Base-by-base conservation (phyloP, 64 coral and sea anemone species). In the Montipora cactus region DNA sequence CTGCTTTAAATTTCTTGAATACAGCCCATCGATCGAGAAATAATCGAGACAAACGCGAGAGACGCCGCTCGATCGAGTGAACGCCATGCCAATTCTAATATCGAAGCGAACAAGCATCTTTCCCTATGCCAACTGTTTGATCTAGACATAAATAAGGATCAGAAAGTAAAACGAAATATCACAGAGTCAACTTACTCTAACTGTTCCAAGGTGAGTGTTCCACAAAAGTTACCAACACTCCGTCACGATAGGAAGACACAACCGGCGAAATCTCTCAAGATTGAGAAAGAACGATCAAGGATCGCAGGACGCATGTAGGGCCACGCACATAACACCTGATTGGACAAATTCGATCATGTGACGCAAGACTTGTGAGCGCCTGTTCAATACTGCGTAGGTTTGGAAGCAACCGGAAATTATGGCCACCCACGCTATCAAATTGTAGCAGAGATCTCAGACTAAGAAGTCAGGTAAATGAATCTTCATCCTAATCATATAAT, bases 231-330 rank as follows among this genome's bases (percentile, higher is more conserved):
- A 18, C 2, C 2, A 67, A 86, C 64, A 86, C 62, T 71, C 55
- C 1, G 47, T 18, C 10, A 72, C 0, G 47, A 49, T 14, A 1
- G 7, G 3, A 49, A 45, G 64, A 49, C n/a, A 16, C 44, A 19
- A 86, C 82, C 82, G 82, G 82, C 82, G 59, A 86, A 86, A 72
- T 71, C 66, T 64, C 10, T 85, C 8, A 23, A 72, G 45, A 44
- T 72, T 70, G 44, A 18, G 67, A 84, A 68, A 71, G 82, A 64
- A 71, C 67, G 82, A 51, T 51, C 82, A 52, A 48, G 5, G 82
- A 11, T 86, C 8, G 82, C n/a, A 86, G 44, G 44, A 72, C 82
- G 82, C 82, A 86, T 72, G 81, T 72, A 71, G 5, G 71, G 82
- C 62, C 82, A 86, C 82, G 82, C 82, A 86, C 11, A 48, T 69